A percentile compares a stretch with the other conserved stretches of the same genome.
Evolutionary conservation across 1,140 invertebrate genomes (phyloP).

Genomic region (Campoletis sonorensis): DNA sequence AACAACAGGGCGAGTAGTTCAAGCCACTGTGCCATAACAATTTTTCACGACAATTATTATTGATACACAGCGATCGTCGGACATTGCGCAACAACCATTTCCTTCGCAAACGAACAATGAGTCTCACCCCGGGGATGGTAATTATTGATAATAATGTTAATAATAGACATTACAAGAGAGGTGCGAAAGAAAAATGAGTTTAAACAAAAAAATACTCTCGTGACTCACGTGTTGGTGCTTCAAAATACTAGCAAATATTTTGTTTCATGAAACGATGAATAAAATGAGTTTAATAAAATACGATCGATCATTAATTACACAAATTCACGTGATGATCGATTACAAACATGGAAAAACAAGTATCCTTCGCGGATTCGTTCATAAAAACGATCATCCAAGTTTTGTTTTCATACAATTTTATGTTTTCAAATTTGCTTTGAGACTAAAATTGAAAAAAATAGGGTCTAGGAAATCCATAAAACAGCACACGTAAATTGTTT

Average conservation of each 20-base stretch:
- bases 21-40: constrained; percentile 58
- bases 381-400: not conserved
- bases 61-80: constrained; percentile 49
- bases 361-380: too few species aligned
- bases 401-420: constrained; percentile 16
- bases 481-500: constrained; percentile 24
- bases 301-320: too few species aligned
- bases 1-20: constrained; percentile 55
- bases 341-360: too few species aligned
- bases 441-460: not conserved
- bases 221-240: too few species aligned
- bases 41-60: constrained; percentile 61
- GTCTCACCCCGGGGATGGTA: constrained; percentile 8
- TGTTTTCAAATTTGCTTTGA: not conserved
- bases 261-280: too few species aligned
- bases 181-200: not conserved
- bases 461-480: not conserved
- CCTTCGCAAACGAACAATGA: constrained; percentile 51
- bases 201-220: too few species aligned
- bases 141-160: constrained; percentile 1
- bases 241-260: not conserved
- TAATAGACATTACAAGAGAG: not conserved
- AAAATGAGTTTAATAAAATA: too few species aligned
- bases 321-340: too few species aligned
- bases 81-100: constrained; percentile 56